A percentile compares a stretch with the other conserved stretches of the same genome.
Conservation (phyloP, 2,113 vertebrate species). For the Calyptommatus sinebrachiatus region DNA sequence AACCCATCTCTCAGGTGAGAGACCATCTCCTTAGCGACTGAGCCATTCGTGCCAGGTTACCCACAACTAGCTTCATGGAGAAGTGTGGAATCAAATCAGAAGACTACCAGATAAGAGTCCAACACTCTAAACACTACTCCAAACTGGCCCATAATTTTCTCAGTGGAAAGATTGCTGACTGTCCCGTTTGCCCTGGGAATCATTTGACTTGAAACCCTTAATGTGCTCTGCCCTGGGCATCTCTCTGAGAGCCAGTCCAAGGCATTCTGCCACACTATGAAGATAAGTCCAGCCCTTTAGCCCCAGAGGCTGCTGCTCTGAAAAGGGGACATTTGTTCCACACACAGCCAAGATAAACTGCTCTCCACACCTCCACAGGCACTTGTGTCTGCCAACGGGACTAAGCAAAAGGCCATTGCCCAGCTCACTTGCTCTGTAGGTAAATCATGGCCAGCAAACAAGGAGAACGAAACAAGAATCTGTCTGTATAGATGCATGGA, state of each 20-base stretch:
- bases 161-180: not conserved
- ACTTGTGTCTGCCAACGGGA: slow-evolving; percentile 55
- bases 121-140: no score
- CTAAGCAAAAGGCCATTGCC: slow-evolving; percentile 15
- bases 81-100: no score
- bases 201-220: slow-evolving; percentile 68
- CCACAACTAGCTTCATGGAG: no score
- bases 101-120: no score
- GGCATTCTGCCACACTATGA: slow-evolving; percentile 56
- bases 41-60: no score
- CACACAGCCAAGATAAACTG: slow-evolving; percentile 69
- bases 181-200: slow-evolving; percentile 30
- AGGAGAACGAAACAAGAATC: not conserved
- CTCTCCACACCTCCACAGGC: slow-evolving; percentile 65
- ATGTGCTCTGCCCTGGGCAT: slow-evolving; percentile 43
- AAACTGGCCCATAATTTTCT: not conserved
- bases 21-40: no score
- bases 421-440: not conserved
- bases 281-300: slow-evolving; percentile 71
- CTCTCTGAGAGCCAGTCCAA: slow-evolving; percentile 55
- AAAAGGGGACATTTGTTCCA: slow-evolving; percentile 60
- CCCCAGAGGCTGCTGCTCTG: slow-evolving; percentile 58
- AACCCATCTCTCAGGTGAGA: no score
- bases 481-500: not conserved
- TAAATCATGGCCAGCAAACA: not conserved